Percentiles rank a stretch among this genome's conserved stretches.
Evolutionary conservation across 2,888 invertebrate species (phyloP).

Genomic region (Abrostola triplasia): DNA sequence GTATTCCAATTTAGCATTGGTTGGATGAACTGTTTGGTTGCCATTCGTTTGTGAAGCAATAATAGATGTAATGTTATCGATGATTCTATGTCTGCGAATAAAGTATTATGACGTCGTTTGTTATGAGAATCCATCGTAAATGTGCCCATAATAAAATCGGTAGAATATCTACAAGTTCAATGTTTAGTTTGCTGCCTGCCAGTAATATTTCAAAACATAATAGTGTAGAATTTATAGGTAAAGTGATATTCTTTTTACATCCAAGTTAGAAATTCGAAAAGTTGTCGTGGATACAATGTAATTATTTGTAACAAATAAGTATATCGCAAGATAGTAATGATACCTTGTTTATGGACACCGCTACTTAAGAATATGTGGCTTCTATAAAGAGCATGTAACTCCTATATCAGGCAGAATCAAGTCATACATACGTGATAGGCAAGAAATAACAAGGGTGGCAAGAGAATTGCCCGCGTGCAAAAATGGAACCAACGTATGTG

Average conservation of each 20-base stretch:
- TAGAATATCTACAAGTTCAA: background rate
- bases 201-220: too few species aligned
- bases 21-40: slow-evolving; percentile 38
- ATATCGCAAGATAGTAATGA: too few species aligned
- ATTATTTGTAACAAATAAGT: too few species aligned
- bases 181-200: background rate
- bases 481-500: background rate
- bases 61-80: slow-evolving; percentile 40
- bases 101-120: slow-evolving; percentile 38
- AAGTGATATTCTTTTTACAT: too few species aligned
- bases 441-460: background rate
- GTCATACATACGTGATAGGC: background rate
- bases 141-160: slow-evolving; percentile 3
- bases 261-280: too few species aligned
- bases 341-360: too few species aligned
- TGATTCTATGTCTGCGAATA: slow-evolving; percentile 32
- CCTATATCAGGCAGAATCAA: background rate
- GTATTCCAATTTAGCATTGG: slow-evolving; percentile 51
- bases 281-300: too few species aligned
- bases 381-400: too few species aligned
- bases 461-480: background rate
- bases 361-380: too few species aligned
- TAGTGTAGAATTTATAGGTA: too few species aligned
- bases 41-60: slow-evolving; percentile 45
- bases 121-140: slow-evolving; percentile 21